Evolutionary conservation across 2,113 vertebrate genomes (phyloP).

Genomic region (Erinaceus europaeus): DNA sequence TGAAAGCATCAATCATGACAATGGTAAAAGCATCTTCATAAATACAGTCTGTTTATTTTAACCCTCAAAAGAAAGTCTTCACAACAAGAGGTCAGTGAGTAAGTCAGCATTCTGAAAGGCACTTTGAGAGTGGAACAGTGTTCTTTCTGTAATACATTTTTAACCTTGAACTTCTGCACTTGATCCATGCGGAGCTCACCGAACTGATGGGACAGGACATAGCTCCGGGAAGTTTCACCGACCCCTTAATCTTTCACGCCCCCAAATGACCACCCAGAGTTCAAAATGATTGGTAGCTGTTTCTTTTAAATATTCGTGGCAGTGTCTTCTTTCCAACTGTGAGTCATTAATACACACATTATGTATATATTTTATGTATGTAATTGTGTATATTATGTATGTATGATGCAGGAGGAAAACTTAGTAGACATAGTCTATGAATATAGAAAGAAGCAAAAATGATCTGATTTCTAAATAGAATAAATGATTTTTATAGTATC

Average conservation of each 20-base stretch:
- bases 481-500: not conserved
- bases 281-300: not conserved
- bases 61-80: not conserved
- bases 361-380: no score
- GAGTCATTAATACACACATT: no score
- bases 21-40: not conserved
- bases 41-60: not conserved
- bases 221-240: no score
- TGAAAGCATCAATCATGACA: not conserved
- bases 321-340: not conserved
- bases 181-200: not conserved
- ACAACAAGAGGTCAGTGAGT: not conserved
- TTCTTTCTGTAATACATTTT: not conserved
- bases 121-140: not conserved
- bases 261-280: not conserved
- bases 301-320: not conserved
- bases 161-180: constrained; percentile 25
- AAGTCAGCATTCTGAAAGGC: constrained; percentile 4
- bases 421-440: no score
- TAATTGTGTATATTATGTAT: no score
- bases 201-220: no score
- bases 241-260: not conserved
- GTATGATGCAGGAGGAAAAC: no score
- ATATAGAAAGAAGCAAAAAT: constrained; percentile 4
- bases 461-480: not conserved